These are phyloP conservation scores for Eupithecia dodoneata DNA, from an alignment of 2,888 invertebrate species.

Conservation along the genomic window DNA sequence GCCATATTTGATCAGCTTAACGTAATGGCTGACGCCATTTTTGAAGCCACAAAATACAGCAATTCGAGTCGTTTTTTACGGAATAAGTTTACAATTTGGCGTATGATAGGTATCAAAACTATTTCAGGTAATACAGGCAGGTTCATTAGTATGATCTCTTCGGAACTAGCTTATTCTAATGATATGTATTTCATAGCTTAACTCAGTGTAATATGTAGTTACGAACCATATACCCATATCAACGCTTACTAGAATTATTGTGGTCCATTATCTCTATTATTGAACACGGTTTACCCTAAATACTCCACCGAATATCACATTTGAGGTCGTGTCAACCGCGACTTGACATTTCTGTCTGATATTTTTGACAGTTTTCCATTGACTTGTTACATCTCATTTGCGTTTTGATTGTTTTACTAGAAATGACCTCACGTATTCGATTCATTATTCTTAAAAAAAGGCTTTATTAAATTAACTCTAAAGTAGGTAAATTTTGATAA, in stretches of 20 bases:
- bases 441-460: background rate
- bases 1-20: background rate
- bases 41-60: background rate
- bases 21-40: background rate
- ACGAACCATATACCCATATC: constrained; percentile 15
- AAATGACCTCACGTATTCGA: background rate
- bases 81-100: constrained; percentile 25
- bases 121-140: constrained; percentile 16
- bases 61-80: background rate
- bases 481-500: background rate
- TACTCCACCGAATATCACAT: background rate
- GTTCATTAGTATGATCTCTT: constrained; percentile 12
- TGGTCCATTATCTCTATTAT: background rate
- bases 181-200: constrained; percentile 13
- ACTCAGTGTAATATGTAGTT: constrained; percentile 15
- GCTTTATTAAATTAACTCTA: background rate
- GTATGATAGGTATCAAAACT: constrained; percentile 21
- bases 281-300: background rate
- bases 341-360: background rate
- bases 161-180: constrained; percentile 20
- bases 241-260: constrained; percentile 13
- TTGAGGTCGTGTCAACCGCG: background rate
- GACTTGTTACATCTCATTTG: background rate
- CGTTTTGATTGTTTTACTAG: too few relatives aligned
- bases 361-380: background rate